Evolutionary conservation across 2,113 vertebrate species (phyloP).

Genomic region (Saimiri boliviensis): DNA sequence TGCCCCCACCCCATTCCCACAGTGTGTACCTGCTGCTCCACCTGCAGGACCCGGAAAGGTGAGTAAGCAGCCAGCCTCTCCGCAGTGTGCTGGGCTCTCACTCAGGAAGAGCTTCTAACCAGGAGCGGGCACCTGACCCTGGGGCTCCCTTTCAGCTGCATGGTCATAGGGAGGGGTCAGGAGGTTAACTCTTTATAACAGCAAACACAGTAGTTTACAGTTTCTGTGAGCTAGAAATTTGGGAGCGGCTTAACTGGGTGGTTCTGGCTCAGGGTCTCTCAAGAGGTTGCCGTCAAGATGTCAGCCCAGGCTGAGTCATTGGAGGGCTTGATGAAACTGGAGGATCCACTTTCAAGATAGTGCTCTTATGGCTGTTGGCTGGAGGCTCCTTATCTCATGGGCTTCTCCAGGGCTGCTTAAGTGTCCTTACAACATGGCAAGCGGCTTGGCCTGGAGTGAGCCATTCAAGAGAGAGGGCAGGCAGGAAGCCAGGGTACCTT

Average conservation of each 20-base stretch:
- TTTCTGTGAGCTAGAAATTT: background rate
- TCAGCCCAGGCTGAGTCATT: background rate
- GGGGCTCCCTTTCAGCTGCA: slow-evolving; percentile 58
- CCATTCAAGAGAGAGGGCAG: background rate
- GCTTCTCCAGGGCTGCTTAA: background rate
- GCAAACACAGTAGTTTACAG: background rate
- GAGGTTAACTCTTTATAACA: background rate
- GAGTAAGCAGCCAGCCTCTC: slow-evolving; percentile 76
- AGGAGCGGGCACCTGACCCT: background rate
- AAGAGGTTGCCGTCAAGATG: background rate
- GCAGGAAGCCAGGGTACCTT: background rate
- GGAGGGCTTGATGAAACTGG: background rate
- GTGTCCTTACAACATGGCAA: background rate
- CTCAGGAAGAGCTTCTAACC: slow-evolving; percentile 34
- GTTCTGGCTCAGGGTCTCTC: background rate
- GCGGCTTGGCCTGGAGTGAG: background rate
- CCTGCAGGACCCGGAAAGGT: slow-evolving; percentile 85
- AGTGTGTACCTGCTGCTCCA: slow-evolving; percentile 86
- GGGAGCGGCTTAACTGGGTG: background rate
- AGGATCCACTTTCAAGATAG: background rate
- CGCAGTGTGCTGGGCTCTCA: background rate
- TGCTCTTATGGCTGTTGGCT: background rate
- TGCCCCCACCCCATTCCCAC: slow-evolving; percentile 74
- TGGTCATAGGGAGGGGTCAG: background rate
- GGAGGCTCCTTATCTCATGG: background rate